Base-by-base conservation (phyloP, 2,888 invertebrate species). In the Dolomedes plantarius region DNA sequence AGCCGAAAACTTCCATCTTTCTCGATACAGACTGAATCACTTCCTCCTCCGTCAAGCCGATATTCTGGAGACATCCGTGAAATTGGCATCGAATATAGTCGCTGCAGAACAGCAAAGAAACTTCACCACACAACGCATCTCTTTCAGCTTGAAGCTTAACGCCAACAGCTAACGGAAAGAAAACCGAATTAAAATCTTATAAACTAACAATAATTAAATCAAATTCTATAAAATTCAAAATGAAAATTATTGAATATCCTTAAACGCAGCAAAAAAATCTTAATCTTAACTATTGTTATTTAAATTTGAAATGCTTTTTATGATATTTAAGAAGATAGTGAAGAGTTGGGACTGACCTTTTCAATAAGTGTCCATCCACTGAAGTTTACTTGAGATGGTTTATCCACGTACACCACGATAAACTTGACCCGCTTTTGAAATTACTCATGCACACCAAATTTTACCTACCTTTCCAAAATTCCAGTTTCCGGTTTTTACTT, bases 101-200 rank as follows among this genome's bases (percentile, higher is more conserved):
- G 2, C 23, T 56, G 56, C 16, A 19, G 23, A 46, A 13, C 46
- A 46, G 46, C 46, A 16, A 11, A 46, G 6, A 16, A 13, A 46
- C 46, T 16, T 46, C 16, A 46, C n/a, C 46, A 2, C 11, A 3
- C 16, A n/a, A n/a, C n/a, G n/a, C n/a, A n/a, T n/a, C n/a, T n/a
- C 13, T 2, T 16, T 46, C 46, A 11, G 46, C 46, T 46, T n/a
- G 46, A 11, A 46, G 46, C 23, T 23, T 23, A 56, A 23, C 23
- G 19, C 56, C 56, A 56, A 56, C 19, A 56, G 56, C 56, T 56
- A 56, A 23, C 11, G 23, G 16, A 56, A 56, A 56, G 56, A 56
- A 56, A 56, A 56, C 19, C 3, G 56, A 56, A 56, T 56, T 56
- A 56, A 23, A n/a, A 56, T 16, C 23, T 19, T 5, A 23, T 23